Percentiles rank a stretch among this genome's conserved stretches.
Conservation (phyloP, 2,113 vertebrate genomes). For the Bos indicus region DNA sequence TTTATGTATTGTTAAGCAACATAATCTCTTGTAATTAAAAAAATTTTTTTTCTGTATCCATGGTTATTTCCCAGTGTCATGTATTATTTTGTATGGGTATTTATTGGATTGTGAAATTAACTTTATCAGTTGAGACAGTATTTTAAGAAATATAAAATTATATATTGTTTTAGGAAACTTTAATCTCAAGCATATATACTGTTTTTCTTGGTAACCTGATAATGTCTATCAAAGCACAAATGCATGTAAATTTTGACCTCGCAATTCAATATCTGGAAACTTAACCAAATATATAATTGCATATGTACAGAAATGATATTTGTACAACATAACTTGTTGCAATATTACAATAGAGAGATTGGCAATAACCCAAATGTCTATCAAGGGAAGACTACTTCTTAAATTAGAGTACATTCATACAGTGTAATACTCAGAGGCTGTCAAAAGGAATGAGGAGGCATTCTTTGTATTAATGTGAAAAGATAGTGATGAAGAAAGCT, state of each 20-base stretch:
- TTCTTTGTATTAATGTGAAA: background rate
- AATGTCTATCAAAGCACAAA: constrained; percentile 27
- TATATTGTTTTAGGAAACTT: constrained; percentile 13
- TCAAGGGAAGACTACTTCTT: background rate
- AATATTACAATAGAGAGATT: constrained; percentile 1
- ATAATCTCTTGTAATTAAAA: background rate
- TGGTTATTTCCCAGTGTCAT: background rate
- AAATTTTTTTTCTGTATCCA: background rate
- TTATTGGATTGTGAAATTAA: constrained; percentile 36
- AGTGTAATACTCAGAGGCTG: background rate
- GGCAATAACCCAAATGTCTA: background rate
- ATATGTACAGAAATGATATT: background rate
- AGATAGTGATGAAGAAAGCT: background rate
- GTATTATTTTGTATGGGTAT: constrained; percentile 15
- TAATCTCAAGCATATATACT: background rate
- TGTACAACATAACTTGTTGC: background rate
- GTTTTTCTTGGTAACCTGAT: constrained; percentile 23
- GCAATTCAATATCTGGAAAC: background rate
- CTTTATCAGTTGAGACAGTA: background rate
- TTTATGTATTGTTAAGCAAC: background rate
- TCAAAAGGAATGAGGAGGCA: background rate
- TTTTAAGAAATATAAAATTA: background rate
- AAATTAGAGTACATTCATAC: background rate
- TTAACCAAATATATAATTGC: background rate
- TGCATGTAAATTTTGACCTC: constrained; percentile 18